A percentile compares a stretch with the other conserved stretches of the same genome.
phyloP scores from a whole-genome alignment of 2,888 invertebrate species.

The Hypercompe scribonia region DNA sequence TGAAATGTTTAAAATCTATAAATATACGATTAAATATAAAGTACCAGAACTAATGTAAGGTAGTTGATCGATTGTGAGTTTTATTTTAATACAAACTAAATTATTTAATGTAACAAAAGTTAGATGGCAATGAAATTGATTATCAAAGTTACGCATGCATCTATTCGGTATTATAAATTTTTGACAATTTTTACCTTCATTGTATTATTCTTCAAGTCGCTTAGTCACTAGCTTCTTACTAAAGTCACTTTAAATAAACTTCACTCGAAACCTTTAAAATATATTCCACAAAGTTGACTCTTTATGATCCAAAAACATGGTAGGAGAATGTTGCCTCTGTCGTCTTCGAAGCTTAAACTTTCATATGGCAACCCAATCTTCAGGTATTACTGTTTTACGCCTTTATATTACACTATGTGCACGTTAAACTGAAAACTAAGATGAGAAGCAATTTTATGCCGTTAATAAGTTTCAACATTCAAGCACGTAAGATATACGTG shows the following conservation, averaged over 20 bases:
- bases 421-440: background rate
- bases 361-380: slow-evolving; percentile 7
- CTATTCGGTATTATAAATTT: background rate
- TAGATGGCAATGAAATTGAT: background rate
- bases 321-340: background rate
- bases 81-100: background rate
- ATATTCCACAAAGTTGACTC: background rate
- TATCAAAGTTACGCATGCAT: too few species aligned
- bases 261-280: background rate
- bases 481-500: background rate
- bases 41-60: background rate
- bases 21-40: background rate
- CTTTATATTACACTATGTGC: slow-evolving; percentile 1
- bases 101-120: background rate
- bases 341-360: slow-evolving; percentile 11
- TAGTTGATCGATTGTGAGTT: background rate
- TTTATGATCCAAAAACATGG: background rate
- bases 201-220: background rate
- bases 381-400: slow-evolving; percentile 1
- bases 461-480: slow-evolving; percentile 9
- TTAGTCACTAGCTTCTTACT: background rate
- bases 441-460: slow-evolving; percentile 4
- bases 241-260: background rate
- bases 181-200: background rate
- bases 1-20: background rate